A percentile compares a stretch with the other conserved stretches of the same genome.
These are phyloP conservation scores for Epinephelus lanceolatus DNA, from an alignment of 2,113 vertebrate genomes.

Conservation along the genomic window DNA sequence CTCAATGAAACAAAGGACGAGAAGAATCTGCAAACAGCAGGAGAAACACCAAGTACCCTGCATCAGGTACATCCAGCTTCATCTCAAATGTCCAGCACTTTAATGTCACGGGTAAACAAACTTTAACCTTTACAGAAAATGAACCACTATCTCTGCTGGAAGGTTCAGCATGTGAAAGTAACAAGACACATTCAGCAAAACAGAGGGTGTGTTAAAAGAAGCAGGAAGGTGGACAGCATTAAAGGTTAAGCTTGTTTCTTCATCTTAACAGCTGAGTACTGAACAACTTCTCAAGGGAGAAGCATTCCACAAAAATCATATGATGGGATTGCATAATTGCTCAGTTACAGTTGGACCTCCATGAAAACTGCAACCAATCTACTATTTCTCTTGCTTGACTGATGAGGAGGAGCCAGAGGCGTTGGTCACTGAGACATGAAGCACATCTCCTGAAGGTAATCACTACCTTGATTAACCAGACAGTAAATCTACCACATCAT, in stretches of 20 bases:
- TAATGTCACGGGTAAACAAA: not conserved
- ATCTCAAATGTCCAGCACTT: not conserved
- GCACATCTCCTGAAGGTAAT: not conserved
- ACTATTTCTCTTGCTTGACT: slow-evolving; percentile 23
- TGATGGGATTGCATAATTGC: slow-evolving; percentile 36
- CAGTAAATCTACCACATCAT: not conserved
- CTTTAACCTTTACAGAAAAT: not conserved
- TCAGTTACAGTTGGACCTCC: slow-evolving; percentile 4
- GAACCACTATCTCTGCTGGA: not conserved
- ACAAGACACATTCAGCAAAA: not conserved
- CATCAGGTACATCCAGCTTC: not conserved
- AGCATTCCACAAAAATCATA: slow-evolving; percentile 52
- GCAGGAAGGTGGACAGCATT: not conserved
- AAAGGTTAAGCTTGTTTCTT: slow-evolving; percentile 15
- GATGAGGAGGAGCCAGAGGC: not conserved
- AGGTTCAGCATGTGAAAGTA: not conserved
- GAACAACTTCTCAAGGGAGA: slow-evolving; percentile 29
- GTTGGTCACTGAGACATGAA: not conserved
- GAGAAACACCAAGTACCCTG: not conserved
- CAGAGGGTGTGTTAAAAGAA: not conserved
- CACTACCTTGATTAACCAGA: not conserved
- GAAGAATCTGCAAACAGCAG: not conserved
- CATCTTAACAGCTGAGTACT: slow-evolving; percentile 2
- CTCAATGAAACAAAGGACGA: not conserved
- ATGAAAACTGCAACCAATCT: slow-evolving; percentile 10